A percentile compares a stretch with the other conserved stretches of the same genome.
Conservation (phyloP, 1,140 invertebrate genomes). For the Hylaeus volcanicus region DNA sequence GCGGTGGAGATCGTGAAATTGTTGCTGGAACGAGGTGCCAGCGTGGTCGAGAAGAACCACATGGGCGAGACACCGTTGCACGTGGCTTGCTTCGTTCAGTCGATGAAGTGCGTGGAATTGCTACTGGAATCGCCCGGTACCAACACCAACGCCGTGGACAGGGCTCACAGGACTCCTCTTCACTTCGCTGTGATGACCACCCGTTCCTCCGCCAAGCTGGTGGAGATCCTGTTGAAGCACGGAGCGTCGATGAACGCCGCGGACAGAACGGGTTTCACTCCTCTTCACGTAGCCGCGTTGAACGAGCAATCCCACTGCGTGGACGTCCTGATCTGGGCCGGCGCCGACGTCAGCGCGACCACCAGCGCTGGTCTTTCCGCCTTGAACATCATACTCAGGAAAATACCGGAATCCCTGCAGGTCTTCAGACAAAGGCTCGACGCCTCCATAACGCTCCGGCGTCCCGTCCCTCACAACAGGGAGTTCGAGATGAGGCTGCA, state of each 20-base stretch:
- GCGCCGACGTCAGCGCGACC: slow-evolving; percentile 84
- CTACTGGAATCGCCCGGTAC: slow-evolving; percentile 80
- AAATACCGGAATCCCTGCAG: slow-evolving; percentile 82
- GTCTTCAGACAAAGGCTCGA: slow-evolving; percentile 82
- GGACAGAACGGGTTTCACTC: slow-evolving; percentile 86
- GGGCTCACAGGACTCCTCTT: slow-evolving; percentile 82
- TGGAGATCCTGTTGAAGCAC: slow-evolving; percentile 81
- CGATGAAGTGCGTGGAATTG: slow-evolving; percentile 81
- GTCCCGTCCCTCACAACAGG: slow-evolving; percentile 81
- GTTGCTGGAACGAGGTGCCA: slow-evolving; percentile 83
- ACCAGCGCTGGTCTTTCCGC: slow-evolving; percentile 83
- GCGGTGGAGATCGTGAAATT: slow-evolving; percentile 82
- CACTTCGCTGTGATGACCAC: slow-evolving; percentile 83
- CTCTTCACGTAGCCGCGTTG: slow-evolving; percentile 85
- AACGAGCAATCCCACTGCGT: slow-evolving; percentile 84
- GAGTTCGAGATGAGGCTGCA: slow-evolving; percentile 84
- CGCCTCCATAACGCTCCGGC: slow-evolving; percentile 81
- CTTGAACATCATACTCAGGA: slow-evolving; percentile 83
- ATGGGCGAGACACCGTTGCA: slow-evolving; percentile 83
- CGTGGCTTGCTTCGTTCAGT: slow-evolving; percentile 83
- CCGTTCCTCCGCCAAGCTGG: slow-evolving; percentile 80
- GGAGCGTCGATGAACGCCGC: slow-evolving; percentile 81
- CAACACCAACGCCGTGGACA: slow-evolving; percentile 82
- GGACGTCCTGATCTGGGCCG: slow-evolving; percentile 83
- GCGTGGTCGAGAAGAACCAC: slow-evolving; percentile 81